phyloP scores from a whole-genome alignment of 1,140 invertebrate genomes.

The Aphidius ervi region DNA sequence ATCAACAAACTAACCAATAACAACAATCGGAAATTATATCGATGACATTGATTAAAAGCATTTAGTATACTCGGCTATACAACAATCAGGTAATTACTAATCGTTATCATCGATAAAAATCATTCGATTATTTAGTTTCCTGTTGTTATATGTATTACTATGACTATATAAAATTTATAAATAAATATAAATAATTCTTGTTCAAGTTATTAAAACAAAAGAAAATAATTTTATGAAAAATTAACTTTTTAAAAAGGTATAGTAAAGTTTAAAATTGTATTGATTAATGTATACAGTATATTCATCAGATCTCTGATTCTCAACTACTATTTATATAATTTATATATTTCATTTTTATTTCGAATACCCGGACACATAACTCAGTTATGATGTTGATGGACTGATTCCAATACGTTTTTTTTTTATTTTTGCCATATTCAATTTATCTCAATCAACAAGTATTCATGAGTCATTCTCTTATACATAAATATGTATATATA shows the following conservation, averaged over 20 bases:
- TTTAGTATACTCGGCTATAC: slow-evolving; percentile 37
- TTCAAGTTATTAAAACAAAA: too few relatives aligned
- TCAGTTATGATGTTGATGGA: slow-evolving; percentile 14
- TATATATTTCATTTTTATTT: background rate
- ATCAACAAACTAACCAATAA: slow-evolving; percentile 18
- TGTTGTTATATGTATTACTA: too few relatives aligned
- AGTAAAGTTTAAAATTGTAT: too few relatives aligned
- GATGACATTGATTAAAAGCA: slow-evolving; percentile 55
- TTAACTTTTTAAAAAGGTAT: too few relatives aligned
- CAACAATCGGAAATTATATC: slow-evolving; percentile 54
- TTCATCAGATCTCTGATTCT: background rate
- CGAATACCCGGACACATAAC: background rate
- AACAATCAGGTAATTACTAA: slow-evolving; percentile 47
- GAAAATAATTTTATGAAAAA: too few relatives aligned
- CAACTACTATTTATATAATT: background rate
- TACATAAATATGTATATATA: too few relatives aligned
- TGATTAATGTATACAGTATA: slow-evolving; percentile 1
- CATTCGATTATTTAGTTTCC: too few relatives aligned
- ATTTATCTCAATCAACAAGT: slow-evolving; percentile 7
- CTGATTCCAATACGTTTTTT: slow-evolving; percentile 8
- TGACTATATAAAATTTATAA: too few relatives aligned
- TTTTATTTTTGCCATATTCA: slow-evolving; percentile 2
- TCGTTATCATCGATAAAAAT: slow-evolving; percentile 31
- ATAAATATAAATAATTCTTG: too few relatives aligned
- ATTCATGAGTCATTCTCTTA: slow-evolving; percentile 10